These are phyloP conservation scores for Rhinichthys klamathensis DNA, from an alignment of 2,113 vertebrate species.

Conservation along the genomic window DNA sequence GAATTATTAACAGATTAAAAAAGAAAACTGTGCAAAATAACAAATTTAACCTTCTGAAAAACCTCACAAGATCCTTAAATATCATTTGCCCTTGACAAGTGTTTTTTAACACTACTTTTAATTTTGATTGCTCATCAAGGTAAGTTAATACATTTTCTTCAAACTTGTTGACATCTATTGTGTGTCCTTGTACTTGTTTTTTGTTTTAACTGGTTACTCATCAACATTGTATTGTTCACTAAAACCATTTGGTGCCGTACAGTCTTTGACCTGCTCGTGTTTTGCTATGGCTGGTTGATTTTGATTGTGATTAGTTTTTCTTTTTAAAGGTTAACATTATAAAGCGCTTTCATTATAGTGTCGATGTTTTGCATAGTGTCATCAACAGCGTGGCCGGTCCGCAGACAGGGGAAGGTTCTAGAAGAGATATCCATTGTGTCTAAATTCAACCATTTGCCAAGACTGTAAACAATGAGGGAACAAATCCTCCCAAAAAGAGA, in stretches of 20 bases:
- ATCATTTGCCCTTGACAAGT: conserved; percentile 57
- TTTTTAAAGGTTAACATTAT: conserved; percentile 27
- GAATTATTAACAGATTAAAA: not conserved
- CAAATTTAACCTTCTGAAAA: not conserved
- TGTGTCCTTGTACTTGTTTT: conserved; percentile 27
- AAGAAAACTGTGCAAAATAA: not conserved
- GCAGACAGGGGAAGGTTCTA: conserved; percentile 22
- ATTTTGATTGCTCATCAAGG: conserved; percentile 34
- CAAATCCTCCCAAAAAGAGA: not conserved
- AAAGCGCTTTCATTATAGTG: not conserved
- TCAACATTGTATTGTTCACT: conserved; percentile 45
- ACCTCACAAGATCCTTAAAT: not conserved
- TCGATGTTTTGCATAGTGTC: not conserved
- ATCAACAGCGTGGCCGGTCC: not conserved
- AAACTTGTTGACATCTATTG: conserved; percentile 20
- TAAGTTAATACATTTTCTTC: conserved; percentile 36
- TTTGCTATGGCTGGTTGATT: conserved; percentile 43
- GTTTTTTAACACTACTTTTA: conserved; percentile 22
- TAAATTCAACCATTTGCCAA: not conserved
- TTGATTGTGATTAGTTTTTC: not conserved
- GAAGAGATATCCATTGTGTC: conserved; percentile 29
- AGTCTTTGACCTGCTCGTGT: conserved; percentile 39
- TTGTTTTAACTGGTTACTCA: conserved; percentile 40
- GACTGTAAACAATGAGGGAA: not conserved
- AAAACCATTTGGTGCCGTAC: conserved; percentile 39